phyloP scores from a whole-genome alignment of 2,888 invertebrate species.

The Chirona hameri region DNA sequence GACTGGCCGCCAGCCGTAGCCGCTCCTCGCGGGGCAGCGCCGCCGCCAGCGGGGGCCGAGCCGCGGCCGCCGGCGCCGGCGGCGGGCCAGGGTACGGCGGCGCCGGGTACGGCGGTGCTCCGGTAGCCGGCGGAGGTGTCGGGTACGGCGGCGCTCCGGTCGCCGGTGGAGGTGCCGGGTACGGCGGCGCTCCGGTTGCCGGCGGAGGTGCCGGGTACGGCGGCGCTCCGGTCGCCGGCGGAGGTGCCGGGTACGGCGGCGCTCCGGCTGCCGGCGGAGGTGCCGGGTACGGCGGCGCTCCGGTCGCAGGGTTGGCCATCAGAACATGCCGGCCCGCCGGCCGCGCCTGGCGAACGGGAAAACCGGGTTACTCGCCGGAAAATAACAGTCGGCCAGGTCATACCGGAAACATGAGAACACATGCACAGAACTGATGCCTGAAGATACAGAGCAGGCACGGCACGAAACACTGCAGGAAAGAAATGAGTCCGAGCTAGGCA shows the following conservation, averaged over 20 bases:
- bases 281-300: neutral
- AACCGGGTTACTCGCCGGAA: neutral
- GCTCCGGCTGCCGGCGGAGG: too few species aligned
- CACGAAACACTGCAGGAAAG: neutral
- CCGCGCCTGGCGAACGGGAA: neutral
- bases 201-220: neutral
- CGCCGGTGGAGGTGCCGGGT: neutral
- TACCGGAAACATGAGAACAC: neutral
- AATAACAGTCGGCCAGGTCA: neutral
- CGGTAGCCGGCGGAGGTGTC: neutral
- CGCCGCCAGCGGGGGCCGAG: neutral
- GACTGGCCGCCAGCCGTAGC: neutral
- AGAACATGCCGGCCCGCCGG: neutral
- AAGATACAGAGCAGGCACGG: neutral
- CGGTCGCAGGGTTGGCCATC: neutral
- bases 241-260: too few species aligned
- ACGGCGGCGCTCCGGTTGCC: neutral
- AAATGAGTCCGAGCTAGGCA: too few species aligned
- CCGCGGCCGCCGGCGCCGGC: neutral
- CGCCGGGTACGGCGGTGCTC: neutral
- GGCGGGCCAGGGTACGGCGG: too few species aligned
- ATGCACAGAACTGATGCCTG: too few species aligned
- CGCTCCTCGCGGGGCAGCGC: neutral
- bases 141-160: neutral
- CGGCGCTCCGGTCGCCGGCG: neutral